Conservation (phyloP, 1,140 invertebrate species). For the Diabrotica undecimpunctata region DNA sequence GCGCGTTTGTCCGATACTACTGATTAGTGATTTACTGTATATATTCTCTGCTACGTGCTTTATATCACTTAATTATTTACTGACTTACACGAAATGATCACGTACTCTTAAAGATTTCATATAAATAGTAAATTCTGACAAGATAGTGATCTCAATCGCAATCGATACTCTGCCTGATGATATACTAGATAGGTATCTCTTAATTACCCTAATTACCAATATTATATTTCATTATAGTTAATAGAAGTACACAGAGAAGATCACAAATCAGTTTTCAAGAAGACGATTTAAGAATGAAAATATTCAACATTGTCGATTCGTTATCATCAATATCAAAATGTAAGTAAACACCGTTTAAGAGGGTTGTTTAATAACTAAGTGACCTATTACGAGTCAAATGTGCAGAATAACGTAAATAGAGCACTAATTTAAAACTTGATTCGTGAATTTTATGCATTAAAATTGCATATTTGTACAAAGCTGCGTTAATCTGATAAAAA, state of each 20-base stretch:
- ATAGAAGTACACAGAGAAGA: neutral
- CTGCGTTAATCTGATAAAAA: neutral
- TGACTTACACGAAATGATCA: no score
- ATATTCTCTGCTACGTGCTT: no score
- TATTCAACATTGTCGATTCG: neutral
- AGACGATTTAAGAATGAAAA: neutral
- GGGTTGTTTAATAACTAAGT: neutral
- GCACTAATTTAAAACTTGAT: neutral
- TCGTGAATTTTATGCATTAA: neutral
- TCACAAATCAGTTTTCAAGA: neutral
- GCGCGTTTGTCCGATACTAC: no score
- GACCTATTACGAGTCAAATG: neutral
- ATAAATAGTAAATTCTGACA: no score
- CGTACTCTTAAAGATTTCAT: no score
- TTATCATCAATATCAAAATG: conserved; percentile 9
- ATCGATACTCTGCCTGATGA: no score
- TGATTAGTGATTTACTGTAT: no score
- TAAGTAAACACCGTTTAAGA: neutral
- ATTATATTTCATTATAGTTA: neutral
- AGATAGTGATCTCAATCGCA: no score
- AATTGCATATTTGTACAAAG: neutral
- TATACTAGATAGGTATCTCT: no score
- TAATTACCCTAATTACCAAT: neutral
- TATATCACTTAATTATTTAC: no score
- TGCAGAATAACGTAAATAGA: neutral